Base-by-base conservation (phyloP, 2,888 invertebrate genomes). In the Lissocephala sabroskyi region DNA sequence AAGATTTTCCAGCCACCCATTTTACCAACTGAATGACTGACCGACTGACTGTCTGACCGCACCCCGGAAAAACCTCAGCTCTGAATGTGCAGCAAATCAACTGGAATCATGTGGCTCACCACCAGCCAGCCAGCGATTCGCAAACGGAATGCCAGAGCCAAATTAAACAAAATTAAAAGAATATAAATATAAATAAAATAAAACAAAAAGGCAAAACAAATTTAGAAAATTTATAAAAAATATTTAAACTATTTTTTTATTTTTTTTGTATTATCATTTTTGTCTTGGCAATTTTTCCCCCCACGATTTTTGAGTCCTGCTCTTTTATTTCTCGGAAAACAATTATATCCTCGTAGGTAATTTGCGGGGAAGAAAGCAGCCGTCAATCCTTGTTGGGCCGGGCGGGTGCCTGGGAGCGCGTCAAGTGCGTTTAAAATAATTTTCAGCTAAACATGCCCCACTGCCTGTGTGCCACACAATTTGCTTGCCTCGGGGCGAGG, bases 111-210 rank as follows among this genome's bases (percentile, higher is more conserved):
- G 65, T 58, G 61, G 47, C 18, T 42, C 44, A 14, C 32, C 33
- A 17, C 32, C 59, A 63, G 66, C 66, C 66, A 54, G 37, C 62
- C 41, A 23, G 7, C 68, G 68, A 74, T 77, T 77, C 64, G 70
- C 66, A 77, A 70, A 70, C 77, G 70, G 77, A 70, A 63, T 70
- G 71, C 58, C 49, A 63, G 52, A 70, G 74, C 75, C 77, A 63
- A 70, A 70, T 77, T 77, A 77, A 23, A 23, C 4, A 23, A 23
- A 23, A 23, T 23, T 23, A 23, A 5, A 23, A 23, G 7, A 35
- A 32, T n/a, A n/a, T n/a, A 7, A 23, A 23, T 5, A 23, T 23
- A 23, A 7, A 3, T 23, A 23, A 23, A 23, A 23, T 5, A 7
- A 28, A 33, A 32, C 45, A 46, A 59, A 66, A 66, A 35, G 16